Base-by-base conservation (phyloP, 1,140 invertebrate genomes). In the Pteromalus puparum region DNA sequence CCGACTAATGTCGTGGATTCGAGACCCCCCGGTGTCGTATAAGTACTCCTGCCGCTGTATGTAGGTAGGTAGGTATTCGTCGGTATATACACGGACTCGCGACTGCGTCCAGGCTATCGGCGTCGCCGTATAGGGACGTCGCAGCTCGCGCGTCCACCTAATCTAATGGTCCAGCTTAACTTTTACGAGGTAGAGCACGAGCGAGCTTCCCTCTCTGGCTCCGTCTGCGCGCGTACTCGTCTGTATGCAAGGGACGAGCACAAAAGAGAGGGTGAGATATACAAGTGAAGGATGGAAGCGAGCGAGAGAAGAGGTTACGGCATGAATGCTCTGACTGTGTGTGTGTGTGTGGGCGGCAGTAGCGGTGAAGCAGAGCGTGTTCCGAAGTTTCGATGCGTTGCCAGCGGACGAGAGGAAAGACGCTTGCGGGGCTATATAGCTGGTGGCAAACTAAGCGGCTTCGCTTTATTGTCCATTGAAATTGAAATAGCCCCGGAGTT, bases 401-500 rank as follows among this genome's bases (percentile, higher is more conserved):
- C 30, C 61, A 1, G 24, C 73, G 38, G n/a, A 75, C 73, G 34
- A 74, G 53, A 81, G 80, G 28, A 81, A 81, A 61, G 53, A 74
- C 26, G 46, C 70, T 81, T 38, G 28, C 80, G 42, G 46, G 24
- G 26, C 42, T 72, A 53, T 46, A 72, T 70, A 72, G 53, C 67
- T 28, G 72, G 61, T 76, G 81, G 74, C 74, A 26, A 77, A 83
- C 73, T 80, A 80, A 80, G 78, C 81, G 74, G 81, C 81, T 77
- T 76, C 82, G 26, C 3, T 83, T 83, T 83, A 83, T 83, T 78
- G 82, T 78, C 46, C 73, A 82, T 85, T 81, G 67, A 78, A 82
- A 85, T 85, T 79, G 84, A 82, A 82, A 82, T 82, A 67, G 81
- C 81, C 68, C 78, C 15, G 4, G 80, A 78, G 73, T 72, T 72